Percentiles rank a stretch among this genome's conserved stretches.
These are phyloP conservation scores for Paramormyrops kingsleyae DNA, from an alignment of 2,113 vertebrate species.

Conservation along the genomic window DNA sequence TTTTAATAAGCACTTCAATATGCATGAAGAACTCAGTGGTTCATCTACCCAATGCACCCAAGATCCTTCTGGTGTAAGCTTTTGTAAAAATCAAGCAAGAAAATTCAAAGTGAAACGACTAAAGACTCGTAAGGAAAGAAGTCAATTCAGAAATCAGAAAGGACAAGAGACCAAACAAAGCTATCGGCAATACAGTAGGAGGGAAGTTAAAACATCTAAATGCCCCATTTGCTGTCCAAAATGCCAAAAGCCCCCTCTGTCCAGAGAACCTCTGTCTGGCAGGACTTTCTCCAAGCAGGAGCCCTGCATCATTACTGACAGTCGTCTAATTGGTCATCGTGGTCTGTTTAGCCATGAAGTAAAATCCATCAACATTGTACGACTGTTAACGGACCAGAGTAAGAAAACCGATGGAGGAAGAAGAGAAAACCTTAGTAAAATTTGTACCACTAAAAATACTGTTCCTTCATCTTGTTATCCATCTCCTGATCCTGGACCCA, in stretches of 20 bases:
- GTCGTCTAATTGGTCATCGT: conserved; percentile 58
- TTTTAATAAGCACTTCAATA: conserved; percentile 27
- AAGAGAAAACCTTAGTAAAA: neutral
- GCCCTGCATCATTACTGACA: conserved; percentile 61
- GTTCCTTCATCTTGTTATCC: neutral
- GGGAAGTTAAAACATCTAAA: conserved; percentile 9
- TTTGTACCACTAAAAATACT: neutral
- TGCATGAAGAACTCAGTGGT: conserved; percentile 21
- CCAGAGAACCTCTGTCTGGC: conserved; percentile 29
- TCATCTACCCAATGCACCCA: neutral
- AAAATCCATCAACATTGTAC: conserved; percentile 64
- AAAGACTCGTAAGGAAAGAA: conserved; percentile 59
- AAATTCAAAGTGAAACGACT: conserved; percentile 52
- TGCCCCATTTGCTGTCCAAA: conserved; percentile 28
- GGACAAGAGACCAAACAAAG: conserved; percentile 23
- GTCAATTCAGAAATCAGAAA: conserved; percentile 34
- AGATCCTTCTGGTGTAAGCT: conserved; percentile 2
- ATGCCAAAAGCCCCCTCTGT: conserved; percentile 17
- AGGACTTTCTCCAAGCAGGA: conserved; percentile 36
- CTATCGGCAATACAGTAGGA: conserved; percentile 15
- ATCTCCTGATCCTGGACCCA: conserved; percentile 2
- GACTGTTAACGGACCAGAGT: conserved; percentile 48
- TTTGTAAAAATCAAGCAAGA: conserved; percentile 1
- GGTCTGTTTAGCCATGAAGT: conserved; percentile 68
- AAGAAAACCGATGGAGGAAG: conserved; percentile 18